phyloP scores from a whole-genome alignment of 1,140 invertebrate species.

The Drosophila ohnishii region DNA sequence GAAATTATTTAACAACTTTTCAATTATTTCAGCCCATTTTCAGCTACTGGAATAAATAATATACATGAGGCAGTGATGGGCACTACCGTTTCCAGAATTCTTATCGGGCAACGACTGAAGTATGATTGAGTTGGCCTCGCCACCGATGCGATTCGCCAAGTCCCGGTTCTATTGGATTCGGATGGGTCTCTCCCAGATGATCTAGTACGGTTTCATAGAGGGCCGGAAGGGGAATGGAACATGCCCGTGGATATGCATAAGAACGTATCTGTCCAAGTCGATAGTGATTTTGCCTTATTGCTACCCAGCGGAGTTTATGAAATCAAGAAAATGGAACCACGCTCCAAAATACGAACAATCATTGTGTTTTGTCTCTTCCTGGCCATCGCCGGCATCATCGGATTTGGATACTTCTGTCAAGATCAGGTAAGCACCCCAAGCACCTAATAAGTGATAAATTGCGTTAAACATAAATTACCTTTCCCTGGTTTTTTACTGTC shows the following conservation, averaged over 20 bases:
- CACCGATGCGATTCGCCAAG: constrained; percentile 5
- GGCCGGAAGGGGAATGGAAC: constrained; percentile 58
- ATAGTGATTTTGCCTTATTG: constrained; percentile 89
- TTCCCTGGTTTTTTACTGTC: constrained; percentile 12
- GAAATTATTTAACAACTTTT: constrained; percentile 9
- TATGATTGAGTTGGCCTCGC: constrained; percentile 26
- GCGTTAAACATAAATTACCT: constrained; percentile 49
- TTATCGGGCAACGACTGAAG: constrained; percentile 55
- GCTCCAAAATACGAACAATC: constrained; percentile 89
- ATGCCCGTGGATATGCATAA: constrained; percentile 86
- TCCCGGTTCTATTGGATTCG: constrained; percentile 9
- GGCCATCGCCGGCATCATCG: constrained; percentile 91
- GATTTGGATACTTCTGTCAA: constrained; percentile 94
- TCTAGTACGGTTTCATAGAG: constrained; percentile 16
- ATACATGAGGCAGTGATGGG: neutral
- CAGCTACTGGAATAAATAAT: constrained; percentile 30
- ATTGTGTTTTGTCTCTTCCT: constrained; percentile 90
- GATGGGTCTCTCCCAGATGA: constrained; percentile 9
- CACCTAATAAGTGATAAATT: constrained; percentile 33
- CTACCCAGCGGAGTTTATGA: constrained; percentile 88
- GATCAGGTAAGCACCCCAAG: constrained; percentile 86
- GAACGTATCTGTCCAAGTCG: constrained; percentile 90
- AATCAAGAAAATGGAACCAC: constrained; percentile 90
- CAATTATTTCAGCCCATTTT: constrained; percentile 13
- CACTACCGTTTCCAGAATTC: constrained; percentile 15